Evolutionary conservation across 2,113 vertebrate genomes (phyloP), one percentile per base, ranked within the genome.

Genomic region (Thryonomys swinderianus): DNA sequence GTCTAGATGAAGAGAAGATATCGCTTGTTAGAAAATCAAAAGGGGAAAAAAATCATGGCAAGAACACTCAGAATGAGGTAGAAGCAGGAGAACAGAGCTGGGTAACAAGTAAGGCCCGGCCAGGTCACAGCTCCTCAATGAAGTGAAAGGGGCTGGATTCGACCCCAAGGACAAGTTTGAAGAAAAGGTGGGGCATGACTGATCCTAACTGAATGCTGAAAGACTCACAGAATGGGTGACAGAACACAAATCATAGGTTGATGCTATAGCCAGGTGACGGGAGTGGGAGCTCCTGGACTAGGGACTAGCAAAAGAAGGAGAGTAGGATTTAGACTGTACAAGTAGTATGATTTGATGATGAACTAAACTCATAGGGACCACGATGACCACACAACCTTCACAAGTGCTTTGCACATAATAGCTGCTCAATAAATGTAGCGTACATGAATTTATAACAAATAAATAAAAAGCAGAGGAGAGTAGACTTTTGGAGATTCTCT

Each of bases 371-470:
- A 61, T 34, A 85, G 30, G 13, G n/a, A 37, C 34, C 67, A 30
- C 3, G 48, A 62, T 11, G 25, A 62, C 13, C 62, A 11, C 34
- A 25, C 7, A 32, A 10, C 8, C 53, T 53, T 21, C 34, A 73
- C 32, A 55, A 67, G 7, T 8, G 34, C 59, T 80, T 69, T 62
- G 18, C 7, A 73, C 69, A 42, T n/a, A 84, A 14, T 6, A 92
- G 42, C 30, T 78, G 30, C 3, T 66, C 64, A 80, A 4, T 42
- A 61, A 51, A 18, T 14, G 80, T 91, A 45, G n/a, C 66, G 62
- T 40, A 34, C 88, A 93, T 64, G 16, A 73, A 71, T 89, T 82
- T 79, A 66, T 34, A 74, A 84, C 5, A 88, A 91, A 59, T 34
- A 85, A 96, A 51, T 57, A n/a, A 84, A 55, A 74, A 57, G 42